Base-by-base conservation (phyloP, 2,888 invertebrate species). In the Eurytoma adleriae region DNA sequence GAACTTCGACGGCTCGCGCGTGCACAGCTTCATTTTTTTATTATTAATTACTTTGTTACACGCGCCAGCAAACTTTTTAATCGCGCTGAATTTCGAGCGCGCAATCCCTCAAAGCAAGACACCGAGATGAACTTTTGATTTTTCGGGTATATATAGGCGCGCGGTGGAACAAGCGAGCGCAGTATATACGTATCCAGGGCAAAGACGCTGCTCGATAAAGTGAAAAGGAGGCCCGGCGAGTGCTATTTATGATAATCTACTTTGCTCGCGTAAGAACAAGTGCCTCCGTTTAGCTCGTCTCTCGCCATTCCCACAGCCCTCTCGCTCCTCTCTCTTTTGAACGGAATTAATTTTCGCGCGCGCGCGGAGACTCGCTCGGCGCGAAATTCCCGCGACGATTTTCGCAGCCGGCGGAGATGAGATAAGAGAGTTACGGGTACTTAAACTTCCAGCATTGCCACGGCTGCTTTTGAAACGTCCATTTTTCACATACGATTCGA, bases 211-310 rank as follows among this genome's bases (percentile, higher is more conserved):
- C 27, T 24, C 54, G 54, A n/a, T 54, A 54, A 54, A 54, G 40
- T 54, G 54, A 14, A 54, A 54, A 54, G n/a, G 54, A 54, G n/a
- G 54, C 40, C 40, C 18, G 12, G 18, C 68, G 62, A 62, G 30
- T 40, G 56, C 61, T 76, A 76, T 76, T 76, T 76, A 69, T 62
- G 69, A 76, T 75, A 75, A 75, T 75, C 68, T 16, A 75, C 75
- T 75, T 61, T 75, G 40, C 52, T 30, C 52, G 52, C 13, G 66
- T 27, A 62, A 50, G 71, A 61, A 27, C 62, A 40, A 56, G 66
- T 56, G 40, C 40, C 75, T 52, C 76, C 57, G 80, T 78, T 80
- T 70, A 74, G 81, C 79, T 72, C 75, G 50, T 27, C 52, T 40
- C 10, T 75, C 56, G 68, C 71, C 54, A 67, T 66, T 54, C 54